Conservation (phyloP, 1,140 invertebrate species). For the Macrocentrus cingulum region DNA sequence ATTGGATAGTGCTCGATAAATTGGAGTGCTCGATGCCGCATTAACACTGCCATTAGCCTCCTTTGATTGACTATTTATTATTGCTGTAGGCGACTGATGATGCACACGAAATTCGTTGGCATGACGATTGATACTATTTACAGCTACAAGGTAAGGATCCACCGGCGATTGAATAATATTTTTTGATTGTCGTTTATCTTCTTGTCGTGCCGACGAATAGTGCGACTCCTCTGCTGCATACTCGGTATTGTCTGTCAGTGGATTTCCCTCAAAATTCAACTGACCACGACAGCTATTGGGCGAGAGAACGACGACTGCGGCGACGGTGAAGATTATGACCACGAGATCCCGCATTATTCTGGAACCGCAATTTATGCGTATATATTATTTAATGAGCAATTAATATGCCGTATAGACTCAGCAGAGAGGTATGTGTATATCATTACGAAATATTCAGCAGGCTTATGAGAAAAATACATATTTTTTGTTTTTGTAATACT, state of each 20-base stretch:
- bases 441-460: constrained; percentile 17
- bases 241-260: constrained; percentile 48
- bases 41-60: constrained; percentile 1
- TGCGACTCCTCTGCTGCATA: constrained; percentile 50
- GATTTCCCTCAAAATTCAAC: constrained; percentile 51
- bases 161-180: not conserved
- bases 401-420: constrained; percentile 28
- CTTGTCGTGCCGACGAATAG: constrained; percentile 30
- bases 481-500: constrained; percentile 12
- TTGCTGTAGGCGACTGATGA: not conserved
- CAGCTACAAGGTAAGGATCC: constrained; percentile 5
- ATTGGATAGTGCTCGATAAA: not conserved
- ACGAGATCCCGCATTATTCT: constrained; percentile 25
- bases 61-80: not conserved
- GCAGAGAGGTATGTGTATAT: constrained; percentile 28
- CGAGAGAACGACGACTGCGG: constrained; percentile 19
- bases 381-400: constrained; percentile 28
- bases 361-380: constrained; percentile 25
- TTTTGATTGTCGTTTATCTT: constrained; percentile 19
- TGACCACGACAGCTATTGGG: constrained; percentile 34
- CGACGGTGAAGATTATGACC: constrained; percentile 26
- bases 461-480: constrained; percentile 27
- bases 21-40: not conserved
- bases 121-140: not conserved
- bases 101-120: not conserved